These are phyloP conservation scores for Melolontha melolontha DNA, from an alignment of 2,888 invertebrate genomes.

Conservation along the genomic window DNA sequence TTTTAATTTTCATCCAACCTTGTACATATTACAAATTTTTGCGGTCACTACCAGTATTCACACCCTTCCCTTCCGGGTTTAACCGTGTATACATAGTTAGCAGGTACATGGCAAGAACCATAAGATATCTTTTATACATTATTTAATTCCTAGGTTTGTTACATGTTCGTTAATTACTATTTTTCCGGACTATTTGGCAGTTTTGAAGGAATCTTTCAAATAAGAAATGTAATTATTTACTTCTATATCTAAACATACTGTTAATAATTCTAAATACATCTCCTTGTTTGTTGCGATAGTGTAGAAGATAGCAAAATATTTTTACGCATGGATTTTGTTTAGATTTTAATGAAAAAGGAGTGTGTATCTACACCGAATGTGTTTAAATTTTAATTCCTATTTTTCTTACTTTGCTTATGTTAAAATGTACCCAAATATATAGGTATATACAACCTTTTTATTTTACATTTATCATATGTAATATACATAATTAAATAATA, in stretches of 20 bases:
- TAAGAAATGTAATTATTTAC: no score
- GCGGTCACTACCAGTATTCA: no score
- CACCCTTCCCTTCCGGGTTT: not conserved
- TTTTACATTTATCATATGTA: not conserved
- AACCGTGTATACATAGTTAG: no score
- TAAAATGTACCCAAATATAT: constrained; percentile 27
- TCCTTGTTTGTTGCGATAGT: constrained; percentile 7
- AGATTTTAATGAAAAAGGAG: not conserved
- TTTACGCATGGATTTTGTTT: constrained; percentile 3
- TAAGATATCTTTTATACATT: no score
- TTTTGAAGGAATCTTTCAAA: no score
- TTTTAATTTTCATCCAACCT: no score
- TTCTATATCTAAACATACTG: not conserved
- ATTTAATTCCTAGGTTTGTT: no score
- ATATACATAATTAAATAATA: not conserved
- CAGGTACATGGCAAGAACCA: not conserved
- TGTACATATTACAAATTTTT: no score
- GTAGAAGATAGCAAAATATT: constrained; percentile 1
- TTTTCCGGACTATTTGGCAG: not conserved
- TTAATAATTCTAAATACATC: constrained; percentile 8
- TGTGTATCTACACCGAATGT: no score
- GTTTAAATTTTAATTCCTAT: constrained; percentile 16
- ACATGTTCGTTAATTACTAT: not conserved
- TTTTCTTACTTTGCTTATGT: constrained; percentile 40
- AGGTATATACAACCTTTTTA: not conserved